Evolutionary conservation across 2,888 invertebrate genomes (phyloP).

Genomic region (Athalia circularis): DNA sequence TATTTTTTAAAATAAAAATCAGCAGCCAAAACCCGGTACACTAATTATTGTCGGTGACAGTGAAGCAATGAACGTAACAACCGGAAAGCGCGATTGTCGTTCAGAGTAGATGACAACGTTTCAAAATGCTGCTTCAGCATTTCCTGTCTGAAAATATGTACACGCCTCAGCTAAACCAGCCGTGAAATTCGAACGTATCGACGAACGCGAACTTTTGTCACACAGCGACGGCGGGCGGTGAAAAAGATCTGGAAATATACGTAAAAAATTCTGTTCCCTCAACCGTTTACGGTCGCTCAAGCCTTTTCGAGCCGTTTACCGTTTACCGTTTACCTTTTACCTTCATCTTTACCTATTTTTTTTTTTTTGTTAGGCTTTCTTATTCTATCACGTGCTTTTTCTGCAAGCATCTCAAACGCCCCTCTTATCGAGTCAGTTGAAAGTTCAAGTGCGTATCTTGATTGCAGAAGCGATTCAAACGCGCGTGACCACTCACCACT

Average conservation of each 20-base stretch:
- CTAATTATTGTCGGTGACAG: too few species aligned
- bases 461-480: not conserved
- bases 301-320: not conserved
- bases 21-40: too few species aligned
- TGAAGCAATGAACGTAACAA: too few species aligned
- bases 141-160: not conserved
- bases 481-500: constrained; percentile 14
- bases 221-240: not conserved
- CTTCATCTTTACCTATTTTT: not conserved
- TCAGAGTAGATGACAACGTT: too few species aligned
- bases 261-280: constrained; percentile 15
- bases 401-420: not conserved
- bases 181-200: constrained; percentile 20
- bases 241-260: constrained; percentile 14
- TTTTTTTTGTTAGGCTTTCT: too few species aligned
- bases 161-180: not conserved
- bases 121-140: too few species aligned
- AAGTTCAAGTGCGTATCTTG: constrained; percentile 17
- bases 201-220: constrained; percentile 15
- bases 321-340: not conserved
- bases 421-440: not conserved
- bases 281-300: constrained; percentile 26
- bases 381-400: not conserved
- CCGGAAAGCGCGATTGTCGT: too few species aligned
- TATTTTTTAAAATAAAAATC: too few species aligned